phyloP scores from a whole-genome alignment of 2,888 invertebrate species.

The Cyclophora punctaria region DNA sequence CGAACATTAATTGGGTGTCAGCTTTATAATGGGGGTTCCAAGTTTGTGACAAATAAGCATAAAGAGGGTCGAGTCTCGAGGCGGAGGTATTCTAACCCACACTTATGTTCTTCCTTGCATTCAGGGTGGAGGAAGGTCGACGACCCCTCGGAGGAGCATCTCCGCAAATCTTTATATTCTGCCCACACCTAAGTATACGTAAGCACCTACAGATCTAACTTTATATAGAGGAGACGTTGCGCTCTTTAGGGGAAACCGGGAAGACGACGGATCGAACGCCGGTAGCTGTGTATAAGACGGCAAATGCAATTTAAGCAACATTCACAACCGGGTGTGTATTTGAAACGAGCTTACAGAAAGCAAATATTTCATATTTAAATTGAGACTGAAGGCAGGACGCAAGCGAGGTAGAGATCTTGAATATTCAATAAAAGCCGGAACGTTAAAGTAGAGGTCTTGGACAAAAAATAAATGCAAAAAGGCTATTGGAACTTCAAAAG shows the following conservation, averaged over 20 bases:
- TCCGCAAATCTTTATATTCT: constrained; percentile 60
- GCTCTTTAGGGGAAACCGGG: constrained; percentile 23
- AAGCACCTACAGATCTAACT: constrained; percentile 25
- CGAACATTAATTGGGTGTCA: constrained; percentile 21
- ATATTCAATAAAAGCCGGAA: constrained; percentile 24
- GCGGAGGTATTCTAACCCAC: constrained; percentile 32
- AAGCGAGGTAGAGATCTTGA: constrained; percentile 9
- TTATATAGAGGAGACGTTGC: constrained; percentile 26
- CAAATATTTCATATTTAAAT: background rate
- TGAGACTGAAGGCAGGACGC: constrained; percentile 2
- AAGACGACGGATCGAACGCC: constrained; percentile 17
- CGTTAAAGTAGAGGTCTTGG: constrained; percentile 28
- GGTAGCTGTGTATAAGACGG: constrained; percentile 5
- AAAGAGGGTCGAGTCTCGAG: constrained; percentile 34
- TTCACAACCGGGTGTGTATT: background rate
- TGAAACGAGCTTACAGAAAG: background rate
- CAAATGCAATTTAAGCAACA: background rate
- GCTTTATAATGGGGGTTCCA: constrained; percentile 27
- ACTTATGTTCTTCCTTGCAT: constrained; percentile 51
- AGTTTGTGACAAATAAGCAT: constrained; percentile 33
- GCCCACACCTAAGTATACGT: constrained; percentile 25
- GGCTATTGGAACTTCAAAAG: constrained; percentile 38
- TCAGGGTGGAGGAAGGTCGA: constrained; percentile 49
- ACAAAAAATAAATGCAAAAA: constrained; percentile 43
- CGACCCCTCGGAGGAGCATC: constrained; percentile 55